These are phyloP conservation scores for Trochalopteron elliotii DNA, from an alignment of 2,113 vertebrate species.

Conservation along the genomic window DNA sequence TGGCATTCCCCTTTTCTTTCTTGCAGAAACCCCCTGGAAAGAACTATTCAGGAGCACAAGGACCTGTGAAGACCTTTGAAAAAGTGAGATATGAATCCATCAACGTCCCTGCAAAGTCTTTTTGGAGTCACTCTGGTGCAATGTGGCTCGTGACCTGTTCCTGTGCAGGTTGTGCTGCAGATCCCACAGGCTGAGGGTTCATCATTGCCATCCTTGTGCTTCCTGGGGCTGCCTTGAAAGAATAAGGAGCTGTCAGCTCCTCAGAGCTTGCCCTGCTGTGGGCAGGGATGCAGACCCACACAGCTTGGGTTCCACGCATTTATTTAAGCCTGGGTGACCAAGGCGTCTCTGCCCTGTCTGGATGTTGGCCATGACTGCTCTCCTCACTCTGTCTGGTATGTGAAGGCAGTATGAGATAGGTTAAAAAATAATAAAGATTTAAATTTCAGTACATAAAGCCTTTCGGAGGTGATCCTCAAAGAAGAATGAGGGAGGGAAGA, in stretches of 20 bases:
- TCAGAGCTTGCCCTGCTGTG: background rate
- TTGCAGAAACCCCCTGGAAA: background rate
- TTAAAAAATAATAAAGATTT: background rate
- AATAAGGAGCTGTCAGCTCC: background rate
- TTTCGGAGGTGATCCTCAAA: background rate
- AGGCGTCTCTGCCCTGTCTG: background rate
- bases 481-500: background rate
- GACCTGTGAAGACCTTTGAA: background rate
- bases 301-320: background rate
- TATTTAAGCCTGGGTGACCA: background rate
- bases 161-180: background rate
- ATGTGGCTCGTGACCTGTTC: rapidly evolving
- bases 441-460: background rate
- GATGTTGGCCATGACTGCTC: background rate
- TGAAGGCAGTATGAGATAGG: background rate
- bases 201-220: background rate
- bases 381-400: background rate
- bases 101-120: background rate
- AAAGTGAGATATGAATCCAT: background rate
- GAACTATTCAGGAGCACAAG: background rate
- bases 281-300: background rate
- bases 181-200: background rate
- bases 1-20: background rate
- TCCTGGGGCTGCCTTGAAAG: background rate
- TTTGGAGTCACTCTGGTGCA: background rate